Base-by-base conservation (phyloP, 2,888 invertebrate species). In the Dolomedes plantarius region DNA sequence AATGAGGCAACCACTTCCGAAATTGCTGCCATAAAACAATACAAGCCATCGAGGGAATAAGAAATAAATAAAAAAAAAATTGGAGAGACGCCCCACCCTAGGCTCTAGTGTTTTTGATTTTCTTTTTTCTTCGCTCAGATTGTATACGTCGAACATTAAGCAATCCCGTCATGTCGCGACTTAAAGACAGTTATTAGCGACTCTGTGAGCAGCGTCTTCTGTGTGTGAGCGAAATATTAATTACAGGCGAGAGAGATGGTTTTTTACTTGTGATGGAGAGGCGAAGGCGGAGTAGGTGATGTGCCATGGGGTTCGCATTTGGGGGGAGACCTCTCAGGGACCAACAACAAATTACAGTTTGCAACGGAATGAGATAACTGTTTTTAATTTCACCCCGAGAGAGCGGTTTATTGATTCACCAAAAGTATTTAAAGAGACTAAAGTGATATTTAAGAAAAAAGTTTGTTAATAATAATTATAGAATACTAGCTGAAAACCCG, bases 181-280 rank as follows among this genome's bases (percentile, higher is more conserved):
- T 77, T 81, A 85, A 85, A 77, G 83, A 77, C 83, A 85, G 83
- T 77, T 77, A 85, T 85, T 85, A 85, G 83, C 73, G 73, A 85
- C 83, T 85, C 67, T 67, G 76, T 31, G 72, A 46, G 46, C 46
- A 29, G 28, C 29, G 65, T 65, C 67, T 32, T 67, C 77, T 77
- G 83, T 72, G 73, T 85, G 83, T 72, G 83, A 68, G 50, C 73
- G 39, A 85, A 85, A 85, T 85, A 85, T 85, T 85, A 85, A 85
- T 85, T 85, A 85, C 32, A 72, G 73, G 56, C n/a, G n/a, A 31
- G 39, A 50, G 81, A 72, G 36, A 32, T 23, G 6, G 36, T 36
- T 67, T 32, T 32, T 31, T 67, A n/a, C 3, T 6, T 32, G 36
- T 27, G 46, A 67, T 27, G 23, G 65, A 32, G 75, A 36, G 77